Evolutionary conservation across 2,797 vertebrate species (phyloP).

Genomic region (Oophaga sylvatica): DNA sequence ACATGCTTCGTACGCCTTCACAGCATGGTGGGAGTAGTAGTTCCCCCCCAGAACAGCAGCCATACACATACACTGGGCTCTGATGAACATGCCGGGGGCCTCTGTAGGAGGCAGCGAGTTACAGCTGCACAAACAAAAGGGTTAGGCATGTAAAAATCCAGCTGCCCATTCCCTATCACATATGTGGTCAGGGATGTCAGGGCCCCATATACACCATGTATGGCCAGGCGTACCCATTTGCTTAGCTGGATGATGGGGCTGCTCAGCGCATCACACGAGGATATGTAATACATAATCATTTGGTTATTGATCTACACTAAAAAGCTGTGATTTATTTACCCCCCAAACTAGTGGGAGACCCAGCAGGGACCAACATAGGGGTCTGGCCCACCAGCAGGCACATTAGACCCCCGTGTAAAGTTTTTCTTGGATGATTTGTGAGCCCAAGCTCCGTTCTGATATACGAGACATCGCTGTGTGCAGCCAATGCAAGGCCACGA

Average conservation of each 20-base stretch:
- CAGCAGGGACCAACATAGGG: neutral
- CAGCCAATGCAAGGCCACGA: conserved; percentile 13
- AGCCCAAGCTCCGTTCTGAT: neutral
- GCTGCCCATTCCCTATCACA: no score
- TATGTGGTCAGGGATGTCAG: no score
- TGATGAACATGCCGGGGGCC: no score
- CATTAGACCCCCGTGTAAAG: neutral
- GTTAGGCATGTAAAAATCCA: no score
- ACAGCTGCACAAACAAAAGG: no score
- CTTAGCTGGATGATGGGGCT: neutral
- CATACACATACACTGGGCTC: no score
- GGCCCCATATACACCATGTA: no score
- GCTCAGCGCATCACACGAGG: neutral
- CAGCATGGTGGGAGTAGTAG: neutral
- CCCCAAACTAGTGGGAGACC: conserved; percentile 2
- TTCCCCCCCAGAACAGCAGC: neutral
- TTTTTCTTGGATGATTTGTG: neutral
- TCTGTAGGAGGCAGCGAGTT: no score
- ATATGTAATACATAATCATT: neutral
- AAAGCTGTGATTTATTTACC: neutral
- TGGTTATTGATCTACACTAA: neutral
- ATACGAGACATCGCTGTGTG: neutral
- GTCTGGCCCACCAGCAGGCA: conserved; percentile 34
- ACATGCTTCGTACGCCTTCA: neutral
- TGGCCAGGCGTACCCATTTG: no score